Percentiles rank a stretch among this genome's conserved stretches.
Evolutionary conservation across 2,888 invertebrate species (phyloP).

Genomic region (Trachelus troglodyta): DNA sequence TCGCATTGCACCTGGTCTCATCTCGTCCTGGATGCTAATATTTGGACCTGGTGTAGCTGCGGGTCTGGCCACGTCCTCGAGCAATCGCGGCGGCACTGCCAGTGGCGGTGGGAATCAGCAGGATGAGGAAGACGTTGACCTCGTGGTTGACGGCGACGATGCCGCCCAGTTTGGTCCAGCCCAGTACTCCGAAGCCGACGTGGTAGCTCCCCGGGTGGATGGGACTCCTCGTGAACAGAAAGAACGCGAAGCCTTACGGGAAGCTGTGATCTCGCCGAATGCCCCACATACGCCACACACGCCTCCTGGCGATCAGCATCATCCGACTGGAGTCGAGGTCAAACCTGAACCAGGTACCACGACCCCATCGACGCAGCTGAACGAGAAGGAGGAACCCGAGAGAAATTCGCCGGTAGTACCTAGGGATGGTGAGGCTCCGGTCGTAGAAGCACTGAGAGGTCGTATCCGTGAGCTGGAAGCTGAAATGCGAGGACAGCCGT

Average conservation of each 20-base stretch:
- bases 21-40: conserved; percentile 10
- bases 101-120: conserved; percentile 51
- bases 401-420: conserved; percentile 43
- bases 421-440: conserved; percentile 58
- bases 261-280: conserved; percentile 68
- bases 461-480: conserved; percentile 82
- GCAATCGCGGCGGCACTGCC: conserved; percentile 51
- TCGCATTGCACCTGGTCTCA: background rate
- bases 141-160: conserved; percentile 90
- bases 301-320: conserved; percentile 49
- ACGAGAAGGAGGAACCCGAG: conserved; percentile 46
- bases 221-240: conserved; percentile 68
- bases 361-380: conserved; percentile 38
- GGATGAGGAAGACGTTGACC: conserved; percentile 79
- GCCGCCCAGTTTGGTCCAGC: conserved; percentile 85
- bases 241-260: conserved; percentile 69
- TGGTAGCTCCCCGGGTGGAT: conserved; percentile 69
- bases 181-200: conserved; percentile 85
- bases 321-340: conserved; percentile 57
- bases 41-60: conserved; percentile 47
- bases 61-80: conserved; percentile 65
- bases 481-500: conserved; percentile 71
- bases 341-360: conserved; percentile 62
- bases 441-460: conserved; percentile 80
- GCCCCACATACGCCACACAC: conserved; percentile 49